These are phyloP conservation scores for Kryptopterus vitreolus DNA, from an alignment of 2,797 vertebrate genomes.

Conservation along the genomic window DNA sequence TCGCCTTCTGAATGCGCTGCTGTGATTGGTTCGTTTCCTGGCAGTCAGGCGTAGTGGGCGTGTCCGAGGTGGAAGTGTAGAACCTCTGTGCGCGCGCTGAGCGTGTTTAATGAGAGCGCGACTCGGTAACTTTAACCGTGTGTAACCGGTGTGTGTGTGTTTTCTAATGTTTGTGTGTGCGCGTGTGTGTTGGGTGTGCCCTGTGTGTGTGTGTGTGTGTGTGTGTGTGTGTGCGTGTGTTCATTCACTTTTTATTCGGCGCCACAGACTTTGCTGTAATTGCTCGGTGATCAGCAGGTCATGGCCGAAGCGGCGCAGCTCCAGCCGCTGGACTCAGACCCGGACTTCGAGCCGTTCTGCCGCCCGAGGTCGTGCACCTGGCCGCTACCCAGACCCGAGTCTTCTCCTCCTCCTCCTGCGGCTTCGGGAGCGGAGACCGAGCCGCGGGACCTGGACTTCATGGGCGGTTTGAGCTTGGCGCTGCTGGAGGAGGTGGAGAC, in stretches of 20 bases:
- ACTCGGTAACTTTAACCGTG: too few relatives aligned
- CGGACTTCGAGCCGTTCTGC: slow-evolving; percentile 92
- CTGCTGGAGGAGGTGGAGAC: slow-evolving; percentile 82
- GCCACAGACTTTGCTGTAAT: background rate
- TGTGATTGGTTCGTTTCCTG: background rate
- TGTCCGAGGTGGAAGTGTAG: slow-evolving; percentile 6
- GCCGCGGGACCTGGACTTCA: slow-evolving; percentile 78
- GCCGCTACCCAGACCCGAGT: slow-evolving; percentile 91
- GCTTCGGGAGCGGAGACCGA: slow-evolving; percentile 78
- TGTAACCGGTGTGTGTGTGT: too few relatives aligned
- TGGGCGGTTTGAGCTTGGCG: slow-evolving; percentile 81
- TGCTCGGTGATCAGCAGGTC: background rate
- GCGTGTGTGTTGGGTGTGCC: background rate
- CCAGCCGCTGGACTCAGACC: slow-evolving; percentile 86
- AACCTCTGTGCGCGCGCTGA: background rate
- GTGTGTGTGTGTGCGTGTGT: background rate
- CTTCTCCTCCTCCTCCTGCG: slow-evolving; percentile 79
- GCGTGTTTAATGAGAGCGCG: background rate
- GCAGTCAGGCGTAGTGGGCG: slow-evolving; percentile 17
- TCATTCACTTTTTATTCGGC: background rate
- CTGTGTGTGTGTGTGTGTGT: background rate
- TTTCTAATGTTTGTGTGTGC: background rate
- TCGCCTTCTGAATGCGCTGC: background rate
- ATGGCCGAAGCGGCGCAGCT: slow-evolving; percentile 81
- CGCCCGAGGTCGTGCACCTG: slow-evolving; percentile 95